A percentile compares a stretch with the other conserved stretches of the same genome.
Conservation (phyloP, 2,113 vertebrate species). For the Burhinus bistriatus region DNA sequence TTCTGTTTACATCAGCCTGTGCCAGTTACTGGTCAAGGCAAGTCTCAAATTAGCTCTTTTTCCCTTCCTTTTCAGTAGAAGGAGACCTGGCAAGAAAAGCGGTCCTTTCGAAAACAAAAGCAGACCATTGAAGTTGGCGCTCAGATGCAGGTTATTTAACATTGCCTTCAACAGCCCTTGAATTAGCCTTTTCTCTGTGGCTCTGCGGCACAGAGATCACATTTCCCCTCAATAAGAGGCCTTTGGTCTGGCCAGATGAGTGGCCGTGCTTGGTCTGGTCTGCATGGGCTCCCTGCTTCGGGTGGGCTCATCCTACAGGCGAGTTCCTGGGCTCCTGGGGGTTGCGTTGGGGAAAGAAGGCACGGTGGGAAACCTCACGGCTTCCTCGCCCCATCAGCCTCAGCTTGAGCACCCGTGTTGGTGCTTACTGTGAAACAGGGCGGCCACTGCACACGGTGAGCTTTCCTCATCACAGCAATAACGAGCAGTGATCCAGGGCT, state of each 20-base stretch:
- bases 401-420: fast-evolving
- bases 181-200: not conserved
- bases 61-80: not conserved
- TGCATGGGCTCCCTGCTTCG: not conserved
- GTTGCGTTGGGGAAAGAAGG: not conserved
- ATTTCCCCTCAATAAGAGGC: not conserved
- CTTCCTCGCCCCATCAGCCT: not conserved
- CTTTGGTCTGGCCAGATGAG: not conserved
- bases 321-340: not conserved
- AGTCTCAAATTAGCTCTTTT: not conserved
- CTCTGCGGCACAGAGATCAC: fast-evolving
- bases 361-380: not conserved
- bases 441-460: fast-evolving
- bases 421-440: too few species aligned
- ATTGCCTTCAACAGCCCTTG: not conserved
- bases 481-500: not conserved
- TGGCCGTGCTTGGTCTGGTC: not conserved
- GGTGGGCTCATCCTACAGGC: not conserved
- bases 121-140: fast-evolving
- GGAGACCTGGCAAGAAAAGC: not conserved
- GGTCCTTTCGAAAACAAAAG: not conserved
- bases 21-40: not conserved
- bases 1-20: not conserved
- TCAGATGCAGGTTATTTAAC: not conserved
- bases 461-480: not conserved